Base-by-base conservation (phyloP, 2,113 vertebrate genomes). In the Gila orcuttii region DNA sequence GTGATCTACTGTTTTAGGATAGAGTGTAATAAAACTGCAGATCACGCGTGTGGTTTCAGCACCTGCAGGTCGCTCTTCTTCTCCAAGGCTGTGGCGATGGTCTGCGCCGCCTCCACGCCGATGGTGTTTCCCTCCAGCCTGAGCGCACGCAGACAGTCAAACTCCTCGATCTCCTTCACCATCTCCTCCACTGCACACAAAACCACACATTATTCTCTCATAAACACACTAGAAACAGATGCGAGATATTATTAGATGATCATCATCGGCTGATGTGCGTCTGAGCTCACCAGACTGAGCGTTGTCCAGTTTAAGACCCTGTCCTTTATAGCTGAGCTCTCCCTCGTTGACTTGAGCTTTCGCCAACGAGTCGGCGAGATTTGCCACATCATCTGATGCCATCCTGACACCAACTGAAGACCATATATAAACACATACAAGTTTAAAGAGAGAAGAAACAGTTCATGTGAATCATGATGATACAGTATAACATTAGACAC, bases 311-410 rank as follows among this genome's bases (percentile, higher is more conserved):
- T 99, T 99, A 82, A 97, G 94, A 42, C 96, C 96, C 89, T 96
- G 96, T 86, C 97, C 98, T 94, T 97, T 98, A 93, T 98, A 99
- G 90, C 97, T 98, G 89, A 99, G 91, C 90, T 98, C 97, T 88
- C 96, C 96, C 0, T 96, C 97, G 0, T 93, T 95, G 42, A 99
- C 96, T 89, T 95, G 96, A n/a, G 97, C 94, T 92, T 96, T 97
- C 89, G 98, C 97, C 90, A 99, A 95, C 0, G 96, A 97, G 86
- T 97, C 96, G 0, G 94, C 96, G 87, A 99, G 92, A 89, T 96
- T 95, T 6, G 94, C 89, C 80, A 99, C 97, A 89, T 96, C 95
- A 89, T 99, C 98, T 7, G 98, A 96, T n/a, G 97, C 97, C 98
- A 99, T 99, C 39, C 21, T 39, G 75, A 80, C 76, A 90, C 89